phyloP scores from a whole-genome alignment of 2,888 invertebrate genomes.

The Tipula vernalis region DNA sequence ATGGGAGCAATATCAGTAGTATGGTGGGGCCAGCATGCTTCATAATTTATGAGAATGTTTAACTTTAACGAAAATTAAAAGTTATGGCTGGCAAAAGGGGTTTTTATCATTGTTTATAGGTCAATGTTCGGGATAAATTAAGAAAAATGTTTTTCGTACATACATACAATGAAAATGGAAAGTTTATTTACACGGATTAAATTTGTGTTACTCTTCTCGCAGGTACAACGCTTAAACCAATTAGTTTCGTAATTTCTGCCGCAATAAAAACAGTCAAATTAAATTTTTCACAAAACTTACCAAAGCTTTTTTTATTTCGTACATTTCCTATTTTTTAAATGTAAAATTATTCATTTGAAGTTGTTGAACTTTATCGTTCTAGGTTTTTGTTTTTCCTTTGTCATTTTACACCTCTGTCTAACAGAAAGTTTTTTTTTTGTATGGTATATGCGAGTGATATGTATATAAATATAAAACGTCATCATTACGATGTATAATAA shows the following conservation, averaged over 20 bases:
- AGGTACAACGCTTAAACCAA: not conserved
- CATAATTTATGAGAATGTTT: not conserved
- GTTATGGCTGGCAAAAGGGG: not conserved
- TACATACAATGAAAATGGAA: not conserved
- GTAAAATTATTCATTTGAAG: not conserved
- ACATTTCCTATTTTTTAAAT: not conserved
- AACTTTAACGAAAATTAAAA: not conserved
- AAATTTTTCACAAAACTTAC: not conserved
- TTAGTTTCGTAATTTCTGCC: not conserved
- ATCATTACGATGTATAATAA: not conserved
- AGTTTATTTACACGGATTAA: not conserved
- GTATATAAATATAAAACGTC: not conserved
- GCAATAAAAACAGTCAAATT: not conserved
- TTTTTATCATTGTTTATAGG: not conserved
- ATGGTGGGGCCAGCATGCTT: not conserved
- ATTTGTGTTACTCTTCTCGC: not conserved
- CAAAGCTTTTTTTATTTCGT: not conserved
- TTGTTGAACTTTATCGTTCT: not conserved
- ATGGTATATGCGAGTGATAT: too few species aligned
- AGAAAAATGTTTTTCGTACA: not conserved
- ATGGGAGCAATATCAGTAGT: not conserved
- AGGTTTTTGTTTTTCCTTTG: not conserved
- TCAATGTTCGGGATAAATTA: not conserved
- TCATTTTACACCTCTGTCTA: not conserved
- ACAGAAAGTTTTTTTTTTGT: not conserved